Evolutionary conservation across 2,888 invertebrate species (phyloP).

Genomic region (Epinotia brunnichana): DNA sequence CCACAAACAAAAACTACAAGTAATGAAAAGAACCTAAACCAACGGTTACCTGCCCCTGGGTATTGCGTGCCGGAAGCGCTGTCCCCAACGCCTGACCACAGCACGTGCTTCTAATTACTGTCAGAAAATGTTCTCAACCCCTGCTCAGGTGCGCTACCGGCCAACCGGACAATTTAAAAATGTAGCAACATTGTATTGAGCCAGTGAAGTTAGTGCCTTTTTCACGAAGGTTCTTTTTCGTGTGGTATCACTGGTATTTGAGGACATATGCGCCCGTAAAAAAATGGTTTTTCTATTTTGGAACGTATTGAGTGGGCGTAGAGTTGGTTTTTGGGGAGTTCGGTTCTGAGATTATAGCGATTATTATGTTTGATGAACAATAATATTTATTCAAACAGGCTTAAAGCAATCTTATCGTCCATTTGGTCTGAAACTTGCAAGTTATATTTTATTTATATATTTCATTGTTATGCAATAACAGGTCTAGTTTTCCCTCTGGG

Average conservation of each 20-base stretch:
- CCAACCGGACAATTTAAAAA: constrained; percentile 25
- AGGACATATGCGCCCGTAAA: background rate
- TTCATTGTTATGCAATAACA: too few species aligned
- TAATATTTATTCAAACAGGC: background rate
- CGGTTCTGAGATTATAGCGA: background rate
- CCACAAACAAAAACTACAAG: constrained; percentile 6
- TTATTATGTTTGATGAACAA: constrained; percentile 4
- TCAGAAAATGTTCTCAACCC: constrained; percentile 36
- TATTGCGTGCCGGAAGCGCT: constrained; percentile 39
- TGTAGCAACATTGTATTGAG: background rate
- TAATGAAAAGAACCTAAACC: constrained; percentile 16
- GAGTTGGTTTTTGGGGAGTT: background rate
- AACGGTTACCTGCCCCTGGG: constrained; percentile 34
- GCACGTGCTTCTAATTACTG: constrained; percentile 44
- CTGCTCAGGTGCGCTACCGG: constrained; percentile 37
- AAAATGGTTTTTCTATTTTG: too few species aligned
- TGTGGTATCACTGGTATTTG: background rate
- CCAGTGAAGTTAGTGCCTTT: background rate
- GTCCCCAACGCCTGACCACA: constrained; percentile 38
- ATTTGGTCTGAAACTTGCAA: too few species aligned
- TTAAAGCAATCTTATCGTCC: background rate
- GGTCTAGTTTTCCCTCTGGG: too few species aligned
- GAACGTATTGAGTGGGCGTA: background rate
- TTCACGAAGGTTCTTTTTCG: background rate
- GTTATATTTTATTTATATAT: too few species aligned